Evolutionary conservation across 2,797 vertebrate species (phyloP).

Genomic region (Dendrocincla tyrannina): DNA sequence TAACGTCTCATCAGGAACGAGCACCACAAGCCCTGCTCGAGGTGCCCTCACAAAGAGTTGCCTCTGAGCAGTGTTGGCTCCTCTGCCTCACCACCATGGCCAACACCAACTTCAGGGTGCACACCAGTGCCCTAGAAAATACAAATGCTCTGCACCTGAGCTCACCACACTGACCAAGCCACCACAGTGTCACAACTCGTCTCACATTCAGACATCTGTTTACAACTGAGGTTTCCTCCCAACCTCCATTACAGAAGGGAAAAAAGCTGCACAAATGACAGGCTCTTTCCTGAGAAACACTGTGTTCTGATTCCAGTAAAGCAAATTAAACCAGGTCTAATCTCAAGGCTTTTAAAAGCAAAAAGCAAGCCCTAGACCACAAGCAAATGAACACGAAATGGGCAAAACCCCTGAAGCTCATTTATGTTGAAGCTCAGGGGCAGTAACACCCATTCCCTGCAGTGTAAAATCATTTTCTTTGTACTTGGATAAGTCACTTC

Average conservation of each 20-base stretch:
- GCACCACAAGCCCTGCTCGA: not conserved
- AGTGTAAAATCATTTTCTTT: not conserved
- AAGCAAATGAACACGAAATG: not conserved
- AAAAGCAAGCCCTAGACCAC: not conserved
- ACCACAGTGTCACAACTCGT: accelerated
- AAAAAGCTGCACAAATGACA: not conserved
- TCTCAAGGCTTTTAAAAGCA: not conserved
- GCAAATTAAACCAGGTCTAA: not conserved
- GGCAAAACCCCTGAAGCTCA: not conserved
- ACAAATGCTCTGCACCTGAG: not conserved
- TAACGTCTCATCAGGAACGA: not conserved
- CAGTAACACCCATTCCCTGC: not conserved
- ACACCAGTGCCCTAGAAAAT: not conserved
- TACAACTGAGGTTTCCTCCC: not conserved
- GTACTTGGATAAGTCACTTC: not conserved
- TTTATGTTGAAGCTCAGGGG: not conserved
- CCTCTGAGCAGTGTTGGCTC: not conserved
- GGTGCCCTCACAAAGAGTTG: not conserved
- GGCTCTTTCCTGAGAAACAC: not conserved
- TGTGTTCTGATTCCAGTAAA: not conserved
- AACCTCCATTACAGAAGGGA: not conserved
- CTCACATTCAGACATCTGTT: not conserved
- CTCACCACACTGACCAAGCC: not conserved
- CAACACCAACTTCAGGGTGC: not conserved
- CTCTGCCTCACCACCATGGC: not conserved